These are phyloP conservation scores for Thecophora atra DNA, from an alignment of 2,888 invertebrate genomes.

Conservation along the genomic window DNA sequence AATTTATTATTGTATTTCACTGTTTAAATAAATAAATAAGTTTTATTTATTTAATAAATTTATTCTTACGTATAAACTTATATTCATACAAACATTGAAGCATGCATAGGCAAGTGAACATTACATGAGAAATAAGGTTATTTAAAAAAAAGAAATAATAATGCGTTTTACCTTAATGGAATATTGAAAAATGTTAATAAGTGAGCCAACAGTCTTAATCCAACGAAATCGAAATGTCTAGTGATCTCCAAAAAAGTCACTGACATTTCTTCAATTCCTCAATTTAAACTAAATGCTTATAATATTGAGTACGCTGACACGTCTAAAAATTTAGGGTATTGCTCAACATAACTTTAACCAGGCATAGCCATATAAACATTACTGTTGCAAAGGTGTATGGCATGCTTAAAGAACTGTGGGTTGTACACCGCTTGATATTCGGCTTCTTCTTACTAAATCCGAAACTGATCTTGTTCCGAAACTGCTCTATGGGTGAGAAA, in stretches of 20 bases:
- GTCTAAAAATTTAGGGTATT: not conserved
- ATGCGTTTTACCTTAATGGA: not conserved
- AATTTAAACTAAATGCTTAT: conserved; percentile 7
- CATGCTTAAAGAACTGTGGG: not conserved
- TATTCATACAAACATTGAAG: too few relatives aligned
- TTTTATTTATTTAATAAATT: too few relatives aligned
- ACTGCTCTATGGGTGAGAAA: not conserved
- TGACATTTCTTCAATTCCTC: conserved; percentile 8
- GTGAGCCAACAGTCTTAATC: conserved; percentile 6
- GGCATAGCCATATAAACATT: not conserved
- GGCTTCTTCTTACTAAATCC: not conserved
- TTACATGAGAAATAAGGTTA: too few relatives aligned
- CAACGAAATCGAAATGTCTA: conserved; percentile 9
- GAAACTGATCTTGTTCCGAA: not conserved
- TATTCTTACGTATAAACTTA: too few relatives aligned
- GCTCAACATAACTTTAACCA: not conserved
- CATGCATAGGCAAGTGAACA: too few relatives aligned
- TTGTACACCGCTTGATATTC: not conserved
- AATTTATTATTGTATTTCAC: too few relatives aligned
- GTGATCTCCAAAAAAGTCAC: conserved; percentile 5
- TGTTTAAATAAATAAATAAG: too few relatives aligned
- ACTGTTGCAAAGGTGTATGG: not conserved
- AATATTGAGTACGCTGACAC: conserved; percentile 19
- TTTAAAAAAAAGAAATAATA: not conserved
- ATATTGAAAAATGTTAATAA: not conserved